These are phyloP conservation scores for Zele albiditarsus DNA, from an alignment of 2,888 invertebrate genomes.

Conservation along the genomic window DNA sequence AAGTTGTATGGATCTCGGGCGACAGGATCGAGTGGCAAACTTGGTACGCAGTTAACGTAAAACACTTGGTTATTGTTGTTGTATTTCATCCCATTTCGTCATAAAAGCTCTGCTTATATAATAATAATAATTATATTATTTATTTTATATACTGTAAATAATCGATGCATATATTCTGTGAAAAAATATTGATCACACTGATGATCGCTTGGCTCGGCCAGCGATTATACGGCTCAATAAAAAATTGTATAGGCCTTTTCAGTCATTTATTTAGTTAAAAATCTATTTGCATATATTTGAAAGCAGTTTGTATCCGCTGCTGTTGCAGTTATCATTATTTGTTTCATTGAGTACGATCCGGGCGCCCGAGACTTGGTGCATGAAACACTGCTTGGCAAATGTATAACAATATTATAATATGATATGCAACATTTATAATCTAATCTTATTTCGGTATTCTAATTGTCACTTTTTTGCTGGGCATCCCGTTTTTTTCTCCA, in stretches of 20 bases:
- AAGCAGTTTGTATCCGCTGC: conserved; percentile 22
- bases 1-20: conserved; percentile 58
- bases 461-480: conserved; percentile 67
- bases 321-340: conserved; percentile 29
- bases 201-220: conserved; percentile 19
- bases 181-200: conserved; percentile 42
- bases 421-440: conserved; percentile 73
- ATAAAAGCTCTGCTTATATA: conserved; percentile 36
- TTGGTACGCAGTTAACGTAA: conserved; percentile 23
- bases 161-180: conserved; percentile 42
- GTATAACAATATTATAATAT: conserved; percentile 72
- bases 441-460: conserved; percentile 69
- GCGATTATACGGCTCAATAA: conserved; percentile 23
- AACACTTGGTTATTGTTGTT: conserved; percentile 20
- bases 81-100: conserved; percentile 11
- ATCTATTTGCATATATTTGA: conserved; percentile 14
- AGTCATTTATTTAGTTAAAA: conserved; percentile 32
- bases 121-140: conserved; percentile 35
- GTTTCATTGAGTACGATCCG: conserved; percentile 53
- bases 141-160: conserved; percentile 40
- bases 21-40: conserved; percentile 55
- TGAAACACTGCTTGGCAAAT: conserved; percentile 68
- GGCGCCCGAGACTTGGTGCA: conserved; percentile 56
- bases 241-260: conserved; percentile 42
- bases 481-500: conserved; percentile 62